phyloP scores from a whole-genome alignment of 1,140 invertebrate genomes.

The Hyphantria cunea region DNA sequence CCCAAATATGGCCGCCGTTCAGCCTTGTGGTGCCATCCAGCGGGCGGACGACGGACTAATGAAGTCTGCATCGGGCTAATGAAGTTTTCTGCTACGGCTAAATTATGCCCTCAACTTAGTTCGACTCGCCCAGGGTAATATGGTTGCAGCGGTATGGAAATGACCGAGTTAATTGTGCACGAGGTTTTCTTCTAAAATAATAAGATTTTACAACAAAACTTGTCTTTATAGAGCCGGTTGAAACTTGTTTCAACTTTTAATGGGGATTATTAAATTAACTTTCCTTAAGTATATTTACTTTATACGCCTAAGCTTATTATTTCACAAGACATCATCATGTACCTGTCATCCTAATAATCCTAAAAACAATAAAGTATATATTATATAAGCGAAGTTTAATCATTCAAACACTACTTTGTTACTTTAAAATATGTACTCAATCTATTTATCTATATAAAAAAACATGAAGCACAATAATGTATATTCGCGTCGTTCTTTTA shows the following conservation, averaged over 20 bases:
- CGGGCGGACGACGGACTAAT: conserved; percentile 9
- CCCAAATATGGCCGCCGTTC: background rate
- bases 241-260: background rate
- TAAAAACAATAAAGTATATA: no score
- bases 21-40: conserved; percentile 3
- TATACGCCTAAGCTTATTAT: no score
- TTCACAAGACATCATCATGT: no score
- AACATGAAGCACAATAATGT: no score
- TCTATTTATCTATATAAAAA: no score
- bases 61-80: conserved; percentile 15
- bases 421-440: no score
- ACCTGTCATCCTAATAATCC: no score
- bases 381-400: no score
- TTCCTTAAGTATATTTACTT: no score
- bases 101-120: conserved; percentile 15
- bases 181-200: background rate
- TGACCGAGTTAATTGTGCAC: background rate
- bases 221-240: background rate
- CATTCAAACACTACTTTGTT: no score
- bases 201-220: background rate
- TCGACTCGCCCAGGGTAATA: background rate
- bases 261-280: background rate
- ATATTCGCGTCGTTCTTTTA: no score
- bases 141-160: conserved; percentile 1
- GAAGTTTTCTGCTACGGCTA: conserved; percentile 7